These are phyloP conservation scores for Salvator merianae DNA, from an alignment of 2,113 vertebrate species.

Conservation along the genomic window DNA sequence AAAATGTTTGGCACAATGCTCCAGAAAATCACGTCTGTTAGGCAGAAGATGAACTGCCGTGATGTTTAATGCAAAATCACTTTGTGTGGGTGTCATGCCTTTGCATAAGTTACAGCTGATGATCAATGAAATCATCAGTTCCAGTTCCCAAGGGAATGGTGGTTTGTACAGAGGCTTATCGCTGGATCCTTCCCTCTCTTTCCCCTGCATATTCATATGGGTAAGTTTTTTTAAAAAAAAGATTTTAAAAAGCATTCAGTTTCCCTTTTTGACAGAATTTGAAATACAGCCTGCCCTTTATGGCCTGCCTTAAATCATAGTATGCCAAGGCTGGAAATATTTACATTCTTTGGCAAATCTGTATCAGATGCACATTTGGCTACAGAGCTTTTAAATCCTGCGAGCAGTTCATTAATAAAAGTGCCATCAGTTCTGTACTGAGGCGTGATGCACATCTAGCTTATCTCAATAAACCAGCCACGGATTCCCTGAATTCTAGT, in stretches of 20 bases:
- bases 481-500: no score
- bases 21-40: constrained; percentile 53
- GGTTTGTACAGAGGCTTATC: constrained; percentile 43
- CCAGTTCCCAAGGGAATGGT: constrained; percentile 22
- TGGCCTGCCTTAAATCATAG: constrained; percentile 48
- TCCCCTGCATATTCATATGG: constrained; percentile 46
- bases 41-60: constrained; percentile 23
- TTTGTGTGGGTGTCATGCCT: constrained; percentile 49
- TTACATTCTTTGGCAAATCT: constrained; percentile 3
- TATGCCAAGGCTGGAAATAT: constrained; percentile 39
- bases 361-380: not conserved
- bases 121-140: constrained; percentile 62
- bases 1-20: constrained; percentile 56
- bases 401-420: not conserved
- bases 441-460: no score
- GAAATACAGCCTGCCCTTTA: constrained; percentile 57
- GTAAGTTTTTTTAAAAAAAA: constrained; percentile 35
- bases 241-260: constrained; percentile 37
- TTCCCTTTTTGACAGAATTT: constrained; percentile 57
- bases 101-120: constrained; percentile 64
- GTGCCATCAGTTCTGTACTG: not conserved
- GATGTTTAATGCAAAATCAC: constrained; percentile 55
- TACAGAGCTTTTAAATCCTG: not conserved
- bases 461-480: no score
- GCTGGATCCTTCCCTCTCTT: constrained; percentile 48